Evolutionary conservation across 1,140 invertebrate species (phyloP), one percentile per base, ranked within the genome.

Genomic region (Formica selysi): DNA sequence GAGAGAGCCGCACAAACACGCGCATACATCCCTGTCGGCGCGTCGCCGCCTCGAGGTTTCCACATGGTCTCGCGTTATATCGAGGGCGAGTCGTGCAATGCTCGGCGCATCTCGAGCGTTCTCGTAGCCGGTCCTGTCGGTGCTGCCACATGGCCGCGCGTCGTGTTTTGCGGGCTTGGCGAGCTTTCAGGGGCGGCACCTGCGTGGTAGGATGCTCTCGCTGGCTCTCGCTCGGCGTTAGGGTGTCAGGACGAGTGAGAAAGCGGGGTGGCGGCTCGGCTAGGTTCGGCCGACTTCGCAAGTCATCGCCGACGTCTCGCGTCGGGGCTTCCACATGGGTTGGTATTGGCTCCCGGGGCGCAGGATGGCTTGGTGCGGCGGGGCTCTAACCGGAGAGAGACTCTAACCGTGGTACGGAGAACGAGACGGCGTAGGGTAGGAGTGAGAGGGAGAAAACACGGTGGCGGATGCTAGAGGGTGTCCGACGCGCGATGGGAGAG

Each of bases 291-390:
- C 74, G 88, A 86, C 88, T 92, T 94, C 93, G 93, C 90, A 91
- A 93, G 90, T 92, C 90, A 92, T 94, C 93, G 93, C 87, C 90
- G 87, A 89, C 92, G 93, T 93, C 92, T 93, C 92, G 93, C 91
- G 93, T 94, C 92, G 93, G 90, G 91, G 92, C 91, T 95, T 94
- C 94, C 94, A 95, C 95, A 95, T 95, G 95, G 95, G 92, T 93
- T 95, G 95, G 94, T 94, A 95, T 95, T 95, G 95, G 94, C 94
- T 95, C 94, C 94, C 94, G 93, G 95, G 94, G 93, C 92, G 93
- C 93, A 93, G 93, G 93, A 91, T 92, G 91, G 92, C 92, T 92
- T 92, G 92, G 48, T 92, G 92, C 91, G 93, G 93, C 91, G 93
- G 92, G 91, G 94, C 92, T 93, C 92, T 90, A 92, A 93, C 90